Percentiles rank a stretch among this genome's conserved stretches.
phyloP scores from a whole-genome alignment of 2,797 vertebrate species.

The Manis pentadactyla region DNA sequence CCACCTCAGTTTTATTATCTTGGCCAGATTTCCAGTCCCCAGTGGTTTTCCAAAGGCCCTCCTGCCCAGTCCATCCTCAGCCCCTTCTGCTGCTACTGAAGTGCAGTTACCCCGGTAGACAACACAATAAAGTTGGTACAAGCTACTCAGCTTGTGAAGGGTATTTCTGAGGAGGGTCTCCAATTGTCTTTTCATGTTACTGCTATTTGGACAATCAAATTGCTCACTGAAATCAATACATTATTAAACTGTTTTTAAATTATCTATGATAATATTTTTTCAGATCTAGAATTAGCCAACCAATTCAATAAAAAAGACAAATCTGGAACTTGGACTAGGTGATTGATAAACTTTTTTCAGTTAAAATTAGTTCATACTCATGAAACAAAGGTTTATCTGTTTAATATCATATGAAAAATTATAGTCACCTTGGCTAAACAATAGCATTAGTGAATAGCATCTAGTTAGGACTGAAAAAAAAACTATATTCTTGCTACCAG shows the following conservation, averaged over 20 bases:
- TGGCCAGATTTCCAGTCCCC: neutral
- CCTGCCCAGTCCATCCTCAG: neutral
- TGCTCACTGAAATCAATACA: conserved; percentile 34
- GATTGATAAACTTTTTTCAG: conserved; percentile 12
- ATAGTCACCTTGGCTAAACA: conserved; percentile 61
- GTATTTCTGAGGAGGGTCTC: neutral
- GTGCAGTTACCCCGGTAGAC: neutral
- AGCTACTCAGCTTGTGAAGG: neutral
- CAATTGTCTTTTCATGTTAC: neutral
- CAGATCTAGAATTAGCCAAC: conserved; percentile 41
- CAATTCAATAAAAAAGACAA: neutral
- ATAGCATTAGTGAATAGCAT: conserved; percentile 66
- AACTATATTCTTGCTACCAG: neutral
- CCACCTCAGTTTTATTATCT: neutral
- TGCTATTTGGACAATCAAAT: neutral
- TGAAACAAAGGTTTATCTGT: conserved; percentile 50
- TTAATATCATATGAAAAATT: conserved; percentile 70
- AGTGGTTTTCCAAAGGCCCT: neutral
- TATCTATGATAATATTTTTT: neutral
- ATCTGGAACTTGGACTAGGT: neutral
- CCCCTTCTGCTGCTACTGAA: neutral
- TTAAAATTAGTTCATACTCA: conserved; percentile 34
- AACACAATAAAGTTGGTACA: neutral
- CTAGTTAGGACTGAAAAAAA: neutral
- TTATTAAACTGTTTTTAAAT: conserved; percentile 20